A percentile compares a stretch with the other conserved stretches of the same genome.
Conservation (phyloP, 2,113 vertebrate species). For the Terrapene triunguis region DNA sequence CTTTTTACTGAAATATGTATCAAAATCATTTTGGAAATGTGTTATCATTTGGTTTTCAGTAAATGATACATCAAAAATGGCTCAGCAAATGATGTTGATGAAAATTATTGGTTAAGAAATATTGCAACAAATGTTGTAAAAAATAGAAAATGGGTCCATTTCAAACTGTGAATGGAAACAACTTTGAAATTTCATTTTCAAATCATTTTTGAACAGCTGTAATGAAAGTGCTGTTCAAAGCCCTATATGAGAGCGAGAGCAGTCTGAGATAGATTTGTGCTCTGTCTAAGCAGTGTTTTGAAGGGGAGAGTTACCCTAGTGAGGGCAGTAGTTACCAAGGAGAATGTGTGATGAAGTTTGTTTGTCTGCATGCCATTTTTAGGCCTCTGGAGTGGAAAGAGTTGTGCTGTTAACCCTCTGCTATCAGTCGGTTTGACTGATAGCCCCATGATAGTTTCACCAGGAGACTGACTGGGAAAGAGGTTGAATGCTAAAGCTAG, state of each 20-base stretch:
- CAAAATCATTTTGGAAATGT: not conserved
- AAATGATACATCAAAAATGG: not conserved
- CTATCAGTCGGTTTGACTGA: not conserved
- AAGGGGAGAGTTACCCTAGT: not conserved
- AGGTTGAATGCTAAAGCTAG: not conserved
- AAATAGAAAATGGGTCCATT: not conserved
- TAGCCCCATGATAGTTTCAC: not conserved
- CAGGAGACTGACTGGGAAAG: not conserved
- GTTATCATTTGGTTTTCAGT: not conserved
- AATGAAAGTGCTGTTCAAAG: not conserved
- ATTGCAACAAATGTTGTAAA: not conserved
- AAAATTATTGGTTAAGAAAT: not conserved
- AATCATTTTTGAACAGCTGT: not conserved
- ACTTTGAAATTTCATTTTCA: not conserved
- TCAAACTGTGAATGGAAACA: rapidly evolving
- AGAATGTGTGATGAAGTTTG: not conserved
- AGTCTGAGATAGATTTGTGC: not conserved
- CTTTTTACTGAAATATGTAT: not conserved
- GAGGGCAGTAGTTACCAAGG: not conserved
- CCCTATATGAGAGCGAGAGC: not conserved
- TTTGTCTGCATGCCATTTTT: not conserved
- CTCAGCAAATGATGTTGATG: not conserved
- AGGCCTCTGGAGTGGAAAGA: not conserved
- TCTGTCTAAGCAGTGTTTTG: not conserved
- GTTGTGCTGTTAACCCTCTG: rapidly evolving